Evolutionary conservation across 2,888 invertebrate genomes (phyloP).

Genomic region (Acronicta leporina): DNA sequence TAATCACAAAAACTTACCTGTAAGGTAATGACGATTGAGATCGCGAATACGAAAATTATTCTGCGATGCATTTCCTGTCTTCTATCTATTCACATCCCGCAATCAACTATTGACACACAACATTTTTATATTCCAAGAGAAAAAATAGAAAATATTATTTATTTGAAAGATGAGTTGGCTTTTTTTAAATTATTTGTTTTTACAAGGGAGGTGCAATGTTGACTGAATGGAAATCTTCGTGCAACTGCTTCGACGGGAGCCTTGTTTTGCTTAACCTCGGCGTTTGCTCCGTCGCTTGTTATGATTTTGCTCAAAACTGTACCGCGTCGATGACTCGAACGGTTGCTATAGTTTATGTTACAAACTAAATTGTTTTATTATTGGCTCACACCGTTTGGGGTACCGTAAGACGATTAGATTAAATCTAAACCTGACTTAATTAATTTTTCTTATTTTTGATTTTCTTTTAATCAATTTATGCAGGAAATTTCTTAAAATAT

Average conservation of each 20-base stretch:
- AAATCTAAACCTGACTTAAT: not conserved
- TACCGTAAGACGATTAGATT: conserved; percentile 28
- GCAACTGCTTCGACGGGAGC: conserved; percentile 63
- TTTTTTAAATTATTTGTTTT: conserved; percentile 27
- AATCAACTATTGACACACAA: conserved; percentile 67
- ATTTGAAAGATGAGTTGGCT: conserved; percentile 1
- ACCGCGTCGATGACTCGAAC: conserved; percentile 61
- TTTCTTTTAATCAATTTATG: no score
- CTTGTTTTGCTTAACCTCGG: conserved; percentile 71
- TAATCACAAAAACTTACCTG: conserved; percentile 69
- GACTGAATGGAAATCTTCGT: conserved; percentile 54
- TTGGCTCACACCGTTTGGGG: conserved; percentile 52
- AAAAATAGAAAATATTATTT: conserved; percentile 20
- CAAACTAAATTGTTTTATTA: conserved; percentile 62
- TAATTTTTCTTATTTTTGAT: no score
- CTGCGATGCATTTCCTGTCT: conserved; percentile 77
- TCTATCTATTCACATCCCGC: conserved; percentile 70
- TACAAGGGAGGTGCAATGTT: conserved; percentile 50
- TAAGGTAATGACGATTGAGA: conserved; percentile 72
- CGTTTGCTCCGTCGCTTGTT: conserved; percentile 67
- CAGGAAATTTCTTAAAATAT: not conserved
- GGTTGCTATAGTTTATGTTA: conserved; percentile 55
- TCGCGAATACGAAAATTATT: conserved; percentile 68
- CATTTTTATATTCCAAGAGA: conserved; percentile 49
- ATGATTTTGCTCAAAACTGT: conserved; percentile 68